Conservation (phyloP, 2,113 vertebrate genomes). For the Laterallus jamaicensis region DNA sequence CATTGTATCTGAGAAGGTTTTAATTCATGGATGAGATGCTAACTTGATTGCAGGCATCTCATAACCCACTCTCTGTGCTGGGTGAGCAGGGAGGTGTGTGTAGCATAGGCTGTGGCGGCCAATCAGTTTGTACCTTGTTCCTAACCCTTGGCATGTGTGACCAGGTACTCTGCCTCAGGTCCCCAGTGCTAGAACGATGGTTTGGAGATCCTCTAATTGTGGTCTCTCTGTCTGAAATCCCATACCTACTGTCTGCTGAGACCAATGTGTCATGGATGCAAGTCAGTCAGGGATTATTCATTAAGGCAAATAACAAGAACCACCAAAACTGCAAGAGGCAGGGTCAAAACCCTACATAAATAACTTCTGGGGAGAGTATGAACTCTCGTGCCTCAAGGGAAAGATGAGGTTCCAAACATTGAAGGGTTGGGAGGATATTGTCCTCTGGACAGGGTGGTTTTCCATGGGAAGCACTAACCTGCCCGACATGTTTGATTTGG, state of each 20-base stretch:
- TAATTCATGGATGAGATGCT: background rate
- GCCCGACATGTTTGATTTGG: background rate
- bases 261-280: no score
- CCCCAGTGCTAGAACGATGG: accelerated
- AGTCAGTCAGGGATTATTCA: background rate
- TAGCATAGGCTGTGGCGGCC: accelerated
- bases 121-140: background rate
- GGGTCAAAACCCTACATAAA: background rate
- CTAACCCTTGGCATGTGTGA: background rate
- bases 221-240: background rate
- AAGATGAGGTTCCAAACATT: background rate
- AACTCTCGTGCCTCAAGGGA: background rate
- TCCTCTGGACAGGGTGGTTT: background rate
- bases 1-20: background rate
- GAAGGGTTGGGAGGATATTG: background rate
- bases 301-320: background rate
- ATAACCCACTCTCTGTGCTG: accelerated
- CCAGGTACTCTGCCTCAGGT: background rate
- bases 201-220: background rate
- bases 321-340: background rate
- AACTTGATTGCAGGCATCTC: background rate
- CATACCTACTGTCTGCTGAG: background rate
- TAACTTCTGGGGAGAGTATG: background rate
- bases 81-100: background rate
- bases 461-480: background rate